Conservation (phyloP, 2,888 invertebrate species). For the Tyria jacobaeae region DNA sequence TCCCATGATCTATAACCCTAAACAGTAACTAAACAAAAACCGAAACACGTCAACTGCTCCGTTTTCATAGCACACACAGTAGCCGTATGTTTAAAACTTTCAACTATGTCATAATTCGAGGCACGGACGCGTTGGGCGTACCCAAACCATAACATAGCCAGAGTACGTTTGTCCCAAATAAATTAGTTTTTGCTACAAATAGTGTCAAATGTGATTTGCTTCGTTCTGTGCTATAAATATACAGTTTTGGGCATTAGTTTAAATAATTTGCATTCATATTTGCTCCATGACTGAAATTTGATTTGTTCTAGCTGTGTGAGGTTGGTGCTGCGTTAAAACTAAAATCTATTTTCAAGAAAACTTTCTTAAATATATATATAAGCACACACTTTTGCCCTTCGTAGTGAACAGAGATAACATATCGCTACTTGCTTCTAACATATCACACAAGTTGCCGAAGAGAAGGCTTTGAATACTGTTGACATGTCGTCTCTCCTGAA, state of each 20-base stretch:
- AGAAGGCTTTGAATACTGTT: too few species aligned
- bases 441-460: too few species aligned
- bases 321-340: too few species aligned
- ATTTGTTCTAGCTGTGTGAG: not conserved
- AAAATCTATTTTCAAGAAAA: too few species aligned
- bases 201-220: conserved; percentile 39
- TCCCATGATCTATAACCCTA: not conserved
- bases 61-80: not conserved
- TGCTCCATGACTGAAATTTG: not conserved
- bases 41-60: not conserved
- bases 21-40: not conserved
- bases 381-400: too few species aligned
- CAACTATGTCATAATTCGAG: conserved; percentile 32
- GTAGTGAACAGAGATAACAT: too few species aligned
- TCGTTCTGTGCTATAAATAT: conserved; percentile 27
- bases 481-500: too few species aligned
- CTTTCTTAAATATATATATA: too few species aligned
- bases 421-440: too few species aligned
- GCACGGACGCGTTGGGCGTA: conserved; percentile 17
- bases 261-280: not conserved
- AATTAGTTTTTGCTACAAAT: conserved; percentile 46
- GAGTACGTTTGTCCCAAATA: conserved; percentile 32
- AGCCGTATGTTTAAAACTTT: not conserved
- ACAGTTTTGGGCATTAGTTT: conserved; percentile 31
- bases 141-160: not conserved